These are phyloP conservation scores for Pseudomyrmex sp. DNA, from an alignment of 1,140 invertebrate species.

Conservation along the genomic window DNA sequence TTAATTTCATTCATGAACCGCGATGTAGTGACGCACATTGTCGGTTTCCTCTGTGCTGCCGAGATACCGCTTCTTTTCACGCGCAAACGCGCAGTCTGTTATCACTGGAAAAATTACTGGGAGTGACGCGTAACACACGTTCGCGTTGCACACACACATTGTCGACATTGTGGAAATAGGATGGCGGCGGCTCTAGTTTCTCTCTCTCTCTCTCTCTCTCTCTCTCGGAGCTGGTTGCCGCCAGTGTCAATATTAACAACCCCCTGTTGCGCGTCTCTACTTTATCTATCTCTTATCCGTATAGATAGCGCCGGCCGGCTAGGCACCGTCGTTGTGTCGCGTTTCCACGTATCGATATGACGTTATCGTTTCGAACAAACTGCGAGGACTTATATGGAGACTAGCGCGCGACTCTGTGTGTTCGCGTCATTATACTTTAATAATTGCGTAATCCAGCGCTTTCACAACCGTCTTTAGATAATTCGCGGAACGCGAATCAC, in stretches of 20 bases:
- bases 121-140: not conserved
- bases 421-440: too few relatives aligned
- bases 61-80: slow-evolving; percentile 12
- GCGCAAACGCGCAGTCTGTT: slow-evolving; percentile 4
- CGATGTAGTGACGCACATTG: not conserved
- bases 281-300: slow-evolving; percentile 45
- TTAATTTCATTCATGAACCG: slow-evolving; percentile 8
- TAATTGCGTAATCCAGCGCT: too few relatives aligned
- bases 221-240: not conserved
- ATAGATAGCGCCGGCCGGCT: slow-evolving; percentile 15
- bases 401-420: too few relatives aligned
- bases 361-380: slow-evolving; percentile 26
- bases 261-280: slow-evolving; percentile 35
- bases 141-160: not conserved
- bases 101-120: slow-evolving; percentile 35
- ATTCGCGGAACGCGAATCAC: too few relatives aligned
- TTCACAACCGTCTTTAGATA: too few relatives aligned
- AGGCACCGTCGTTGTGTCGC: slow-evolving; percentile 9
- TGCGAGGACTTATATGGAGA: not conserved
- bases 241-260: slow-evolving; percentile 67
- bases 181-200: slow-evolving; percentile 15
- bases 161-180: slow-evolving; percentile 27
- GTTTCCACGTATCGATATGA: slow-evolving; percentile 41
- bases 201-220: not conserved
- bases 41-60: slow-evolving; percentile 26